These are phyloP conservation scores for Charaxes varanes DNA, from an alignment of 1,140 invertebrate genomes.

Conservation along the genomic window DNA sequence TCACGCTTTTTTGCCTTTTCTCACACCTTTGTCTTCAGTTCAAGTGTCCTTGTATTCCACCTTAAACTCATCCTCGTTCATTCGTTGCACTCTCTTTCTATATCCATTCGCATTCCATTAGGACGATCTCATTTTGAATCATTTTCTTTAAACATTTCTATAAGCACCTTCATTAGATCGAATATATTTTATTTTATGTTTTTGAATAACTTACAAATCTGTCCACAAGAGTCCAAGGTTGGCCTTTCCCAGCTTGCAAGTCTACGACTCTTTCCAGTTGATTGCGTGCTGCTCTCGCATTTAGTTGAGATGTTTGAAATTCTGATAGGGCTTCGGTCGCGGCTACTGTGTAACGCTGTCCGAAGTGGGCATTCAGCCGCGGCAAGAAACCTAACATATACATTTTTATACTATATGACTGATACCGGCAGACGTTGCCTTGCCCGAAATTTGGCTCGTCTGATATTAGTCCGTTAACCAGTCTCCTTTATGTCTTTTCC, in stretches of 20 bases:
- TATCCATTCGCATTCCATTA: no score
- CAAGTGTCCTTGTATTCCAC: no score
- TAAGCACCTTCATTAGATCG: no score
- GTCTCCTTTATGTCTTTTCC: no score
- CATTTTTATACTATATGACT: constrained; percentile 3
- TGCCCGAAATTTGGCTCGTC: no score
- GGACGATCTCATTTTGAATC: no score
- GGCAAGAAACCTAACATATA: constrained; percentile 77
- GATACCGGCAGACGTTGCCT: no score
- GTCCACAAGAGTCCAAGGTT: constrained; percentile 76
- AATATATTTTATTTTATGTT: no score
- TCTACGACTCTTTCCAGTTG: constrained; percentile 73
- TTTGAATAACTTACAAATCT: constrained; percentile 78
- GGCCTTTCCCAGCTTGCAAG: constrained; percentile 74
- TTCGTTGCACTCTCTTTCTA: constrained; percentile 9
- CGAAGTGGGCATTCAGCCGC: constrained; percentile 75
- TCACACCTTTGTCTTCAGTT: no score
- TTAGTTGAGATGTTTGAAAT: constrained; percentile 77
- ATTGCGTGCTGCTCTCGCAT: constrained; percentile 71
- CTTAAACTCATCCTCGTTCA: constrained; percentile 14
- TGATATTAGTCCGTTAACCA: no score
- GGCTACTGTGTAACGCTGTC: constrained; percentile 79
- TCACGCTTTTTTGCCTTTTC: no score
- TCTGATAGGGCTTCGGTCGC: constrained; percentile 81
- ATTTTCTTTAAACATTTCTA: no score